These are phyloP conservation scores for Trichopoda pennipes DNA, from an alignment of 2,888 invertebrate species.

Conservation along the genomic window DNA sequence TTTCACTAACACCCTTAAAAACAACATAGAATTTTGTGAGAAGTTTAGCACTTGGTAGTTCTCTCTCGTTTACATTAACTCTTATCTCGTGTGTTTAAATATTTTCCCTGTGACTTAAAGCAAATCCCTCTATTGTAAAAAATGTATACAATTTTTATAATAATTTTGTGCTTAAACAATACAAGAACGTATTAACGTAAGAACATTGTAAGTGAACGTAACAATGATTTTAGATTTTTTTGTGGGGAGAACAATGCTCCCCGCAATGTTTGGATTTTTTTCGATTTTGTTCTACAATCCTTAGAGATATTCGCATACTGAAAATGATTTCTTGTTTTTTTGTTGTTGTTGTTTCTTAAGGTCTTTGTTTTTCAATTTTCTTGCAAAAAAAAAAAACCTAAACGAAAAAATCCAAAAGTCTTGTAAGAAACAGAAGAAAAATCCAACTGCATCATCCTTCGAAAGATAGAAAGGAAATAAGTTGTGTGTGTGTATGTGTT, in stretches of 20 bases:
- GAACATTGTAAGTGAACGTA: constrained; percentile 2
- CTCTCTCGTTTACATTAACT: not conserved
- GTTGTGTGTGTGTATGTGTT: constrained; percentile 1
- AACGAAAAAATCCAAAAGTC: constrained; percentile 17
- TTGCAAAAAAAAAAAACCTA: constrained; percentile 8
- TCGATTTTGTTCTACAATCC: not conserved
- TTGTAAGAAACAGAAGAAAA: not conserved
- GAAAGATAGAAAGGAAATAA: constrained; percentile 16
- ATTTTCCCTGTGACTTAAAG: constrained; percentile 50
- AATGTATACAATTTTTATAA: constrained; percentile 35
- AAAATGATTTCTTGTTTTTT: constrained; percentile 19
- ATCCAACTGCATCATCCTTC: constrained; percentile 35
- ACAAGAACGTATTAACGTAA: constrained; percentile 11
- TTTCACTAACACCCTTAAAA: constrained; percentile 13
- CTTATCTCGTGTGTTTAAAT: constrained; percentile 40
- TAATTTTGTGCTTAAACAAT: constrained; percentile 52
- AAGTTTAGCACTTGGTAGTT: not conserved
- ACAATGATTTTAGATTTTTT: constrained; percentile 28
- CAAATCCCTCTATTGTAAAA: constrained; percentile 30
- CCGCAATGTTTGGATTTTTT: not conserved
- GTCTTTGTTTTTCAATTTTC: constrained; percentile 49
- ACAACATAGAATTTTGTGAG: constrained; percentile 1
- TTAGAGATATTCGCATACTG: not conserved
- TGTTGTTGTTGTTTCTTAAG: too few species aligned
- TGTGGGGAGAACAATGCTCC: not conserved